Evolutionary conservation across 2,888 invertebrate species (phyloP), one percentile per base, ranked within the genome.

Genomic region (Ephialtes manifestator): DNA sequence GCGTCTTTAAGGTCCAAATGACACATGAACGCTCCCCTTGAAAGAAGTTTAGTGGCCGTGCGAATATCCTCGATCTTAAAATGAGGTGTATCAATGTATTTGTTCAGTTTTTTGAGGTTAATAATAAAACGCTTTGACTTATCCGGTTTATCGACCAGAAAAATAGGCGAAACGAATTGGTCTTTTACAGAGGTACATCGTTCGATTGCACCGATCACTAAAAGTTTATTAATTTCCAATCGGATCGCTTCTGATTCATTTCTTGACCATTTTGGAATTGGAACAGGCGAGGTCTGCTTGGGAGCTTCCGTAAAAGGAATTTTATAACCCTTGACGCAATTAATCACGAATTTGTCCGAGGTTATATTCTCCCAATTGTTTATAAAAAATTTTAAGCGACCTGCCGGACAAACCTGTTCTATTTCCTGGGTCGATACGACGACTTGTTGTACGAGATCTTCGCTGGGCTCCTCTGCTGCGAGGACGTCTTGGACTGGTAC

Each of bases 41-140:
- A 68, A 43, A 87, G 24, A 55, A 86, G 58, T 39, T 72, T 84
- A 20, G 74, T 65, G 1, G 82, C 88, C 31, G 87, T 87, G 83
- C 84, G 81, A 31, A 86, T 28, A 51, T 88, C 86, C 55, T 88
- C 89, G 8, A 88, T 39, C 75, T 89, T 88, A 83, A 87, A 89
- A 70, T 88, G 88, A 10, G 15, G 15, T 63, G 15, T 24, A 7
- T 63, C 18, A 5, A 75, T 24, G 48, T 74, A 85, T 5, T 63
- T 70, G 63, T 86, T 84, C 43, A 87, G 71, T 8, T 81, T 46
- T 58, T 85, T 85, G 18, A 89, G 81, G 71, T 89, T 87, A 18
- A 88, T 63, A 20, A 88, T 87, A 13, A 87, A 86, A 28, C 81
- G 55, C 63, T 53, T 43, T 35, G 13, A 24, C 70, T 71, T 60